Conservation (phyloP, 2,113 vertebrate species). For the Gnathonemus longibarbis region DNA sequence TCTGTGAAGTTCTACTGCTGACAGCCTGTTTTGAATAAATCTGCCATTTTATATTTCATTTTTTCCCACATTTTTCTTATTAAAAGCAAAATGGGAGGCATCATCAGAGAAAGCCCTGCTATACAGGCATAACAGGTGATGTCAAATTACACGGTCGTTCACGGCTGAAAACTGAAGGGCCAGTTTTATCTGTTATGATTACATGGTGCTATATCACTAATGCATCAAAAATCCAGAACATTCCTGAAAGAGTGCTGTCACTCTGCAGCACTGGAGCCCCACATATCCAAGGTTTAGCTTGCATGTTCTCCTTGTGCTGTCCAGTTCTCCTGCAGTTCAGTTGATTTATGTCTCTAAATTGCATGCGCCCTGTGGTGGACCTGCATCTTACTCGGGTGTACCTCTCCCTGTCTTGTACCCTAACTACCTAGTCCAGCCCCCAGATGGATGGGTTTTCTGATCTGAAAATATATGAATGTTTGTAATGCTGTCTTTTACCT, state of each 20-base stretch:
- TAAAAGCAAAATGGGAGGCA: background rate
- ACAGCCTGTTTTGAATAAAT: background rate
- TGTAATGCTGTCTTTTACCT: background rate
- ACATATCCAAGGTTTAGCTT: background rate
- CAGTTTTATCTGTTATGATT: background rate
- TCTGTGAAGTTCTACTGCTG: background rate
- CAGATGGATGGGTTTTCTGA: background rate
- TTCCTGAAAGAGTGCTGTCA: background rate
- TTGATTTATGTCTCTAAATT: background rate
- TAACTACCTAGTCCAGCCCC: background rate
- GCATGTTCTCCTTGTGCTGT: background rate
- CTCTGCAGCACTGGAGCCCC: background rate
- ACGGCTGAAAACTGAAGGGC: too few relatives aligned
- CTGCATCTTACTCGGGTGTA: background rate
- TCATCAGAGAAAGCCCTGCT: background rate
- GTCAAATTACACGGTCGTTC: background rate
- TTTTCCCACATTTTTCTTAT: background rate
- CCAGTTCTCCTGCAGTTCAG: background rate
- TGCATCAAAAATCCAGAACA: background rate
- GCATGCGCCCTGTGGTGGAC: background rate
- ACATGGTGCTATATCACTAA: background rate
- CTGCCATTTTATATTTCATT: background rate
- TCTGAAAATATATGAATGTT: background rate
- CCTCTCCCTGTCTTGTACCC: background rate
- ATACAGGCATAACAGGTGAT: background rate